Conservation (phyloP, 2,113 vertebrate species). For the Noctilio leporinus region DNA sequence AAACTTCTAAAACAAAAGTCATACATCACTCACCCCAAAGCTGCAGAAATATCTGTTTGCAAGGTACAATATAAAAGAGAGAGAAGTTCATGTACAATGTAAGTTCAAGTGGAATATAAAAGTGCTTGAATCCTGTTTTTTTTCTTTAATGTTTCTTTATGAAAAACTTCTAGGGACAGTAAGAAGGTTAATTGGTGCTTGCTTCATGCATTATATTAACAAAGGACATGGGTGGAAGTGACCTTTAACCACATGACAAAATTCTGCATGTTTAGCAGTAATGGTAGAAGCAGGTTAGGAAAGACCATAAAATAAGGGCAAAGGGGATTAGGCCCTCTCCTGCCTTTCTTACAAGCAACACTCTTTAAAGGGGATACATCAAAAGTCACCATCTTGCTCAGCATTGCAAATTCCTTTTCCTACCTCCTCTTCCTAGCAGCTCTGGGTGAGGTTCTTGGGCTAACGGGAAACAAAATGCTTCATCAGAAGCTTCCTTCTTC, state of each 20-base stretch:
- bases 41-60: not conserved
- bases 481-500: not conserved
- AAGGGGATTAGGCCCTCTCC: not conserved
- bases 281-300: not conserved
- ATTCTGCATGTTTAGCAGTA: not conserved
- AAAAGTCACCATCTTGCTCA: not conserved
- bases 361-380: not conserved
- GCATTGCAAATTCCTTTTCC: not conserved
- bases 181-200: not conserved
- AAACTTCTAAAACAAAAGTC: constrained; percentile 26
- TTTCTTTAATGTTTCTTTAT: not conserved
- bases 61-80: not conserved
- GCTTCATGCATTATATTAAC: not conserved
- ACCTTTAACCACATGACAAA: not conserved
- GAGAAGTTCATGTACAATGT: not conserved
- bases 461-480: not conserved
- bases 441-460: not conserved
- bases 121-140: not conserved
- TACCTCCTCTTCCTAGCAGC: not conserved
- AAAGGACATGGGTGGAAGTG: not conserved
- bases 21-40: not conserved
- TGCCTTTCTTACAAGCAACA: not conserved
- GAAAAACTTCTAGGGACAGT: not conserved
- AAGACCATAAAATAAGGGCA: not conserved
- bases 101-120: not conserved